A percentile compares a stretch with the other conserved stretches of the same genome.
Evolutionary conservation across 2,113 vertebrate species (phyloP).

Genomic region (Carassius auratus): DNA sequence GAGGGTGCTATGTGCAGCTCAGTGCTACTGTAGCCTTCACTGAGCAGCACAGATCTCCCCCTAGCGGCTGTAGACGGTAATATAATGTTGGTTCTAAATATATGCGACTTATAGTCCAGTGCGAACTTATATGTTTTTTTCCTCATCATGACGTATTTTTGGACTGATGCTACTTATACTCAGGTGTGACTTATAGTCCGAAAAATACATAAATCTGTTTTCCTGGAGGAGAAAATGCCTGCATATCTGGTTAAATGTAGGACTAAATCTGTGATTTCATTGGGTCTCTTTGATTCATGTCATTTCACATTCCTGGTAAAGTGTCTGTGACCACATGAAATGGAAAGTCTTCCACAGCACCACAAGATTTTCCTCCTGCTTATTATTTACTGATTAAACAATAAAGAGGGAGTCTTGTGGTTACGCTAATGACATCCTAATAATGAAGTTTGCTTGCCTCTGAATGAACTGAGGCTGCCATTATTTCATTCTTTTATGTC

Average conservation of each 20-base stretch:
- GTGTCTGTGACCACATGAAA: conserved; percentile 25
- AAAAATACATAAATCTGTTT: too few relatives aligned
- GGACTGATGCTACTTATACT: too few relatives aligned
- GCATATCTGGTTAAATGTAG: neutral
- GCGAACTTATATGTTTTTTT: too few relatives aligned
- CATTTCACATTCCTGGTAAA: neutral
- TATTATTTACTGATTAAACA: conserved; percentile 2
- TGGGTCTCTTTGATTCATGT: neutral
- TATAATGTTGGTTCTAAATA: too few relatives aligned
- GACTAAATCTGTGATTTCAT: neutral
- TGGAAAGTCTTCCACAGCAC: neutral
- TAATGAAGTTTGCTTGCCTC: neutral
- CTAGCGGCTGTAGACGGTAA: too few relatives aligned
- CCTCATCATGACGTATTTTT: too few relatives aligned
- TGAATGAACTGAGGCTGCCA: neutral
- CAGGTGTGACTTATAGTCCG: too few relatives aligned
- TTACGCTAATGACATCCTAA: conserved; percentile 1
- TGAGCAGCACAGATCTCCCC: too few relatives aligned
- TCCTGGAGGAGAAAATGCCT: too few relatives aligned
- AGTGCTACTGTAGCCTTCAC: too few relatives aligned
- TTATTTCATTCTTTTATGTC: neutral
- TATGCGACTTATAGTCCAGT: too few relatives aligned
- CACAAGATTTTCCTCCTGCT: neutral
- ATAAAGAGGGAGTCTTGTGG: conserved; percentile 9
- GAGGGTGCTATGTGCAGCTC: too few relatives aligned